Percentiles rank a stretch among this genome's conserved stretches.
These are phyloP conservation scores for Porites australiensis DNA, from an alignment of 64 coral and sea anemone genomes.

Conservation along the genomic window DNA sequence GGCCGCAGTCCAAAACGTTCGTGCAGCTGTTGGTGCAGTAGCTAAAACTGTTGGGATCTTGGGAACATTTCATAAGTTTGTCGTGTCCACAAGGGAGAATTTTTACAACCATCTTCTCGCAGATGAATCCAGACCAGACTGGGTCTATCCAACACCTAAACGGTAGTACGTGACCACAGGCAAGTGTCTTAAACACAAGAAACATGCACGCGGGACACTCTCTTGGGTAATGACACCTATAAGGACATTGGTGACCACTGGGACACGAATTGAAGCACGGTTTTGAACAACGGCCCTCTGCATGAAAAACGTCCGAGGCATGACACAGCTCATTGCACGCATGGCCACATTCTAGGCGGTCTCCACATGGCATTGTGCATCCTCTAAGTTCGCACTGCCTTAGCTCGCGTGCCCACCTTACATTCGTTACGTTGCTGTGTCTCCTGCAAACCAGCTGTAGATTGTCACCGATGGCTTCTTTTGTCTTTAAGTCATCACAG, in stretches of 20 bases:
- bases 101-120: conserved; percentile 9
- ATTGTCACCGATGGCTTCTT: conserved; percentile 40
- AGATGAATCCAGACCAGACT: background rate
- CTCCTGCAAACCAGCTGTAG: conserved; percentile 57
- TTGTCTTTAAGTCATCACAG: conserved; percentile 55
- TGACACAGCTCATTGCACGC: conserved; percentile 12
- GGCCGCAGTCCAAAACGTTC: conserved; percentile 35
- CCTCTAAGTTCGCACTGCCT: conserved; percentile 41
- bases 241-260: background rate
- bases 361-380: conserved; percentile 22
- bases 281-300: conserved; percentile 4
- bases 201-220: background rate
- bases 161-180: conserved; percentile 6
- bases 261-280: background rate
- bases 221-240: conserved; percentile 12
- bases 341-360: conserved; percentile 48
- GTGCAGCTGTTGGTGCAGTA: conserved; percentile 27
- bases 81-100: conserved; percentile 44
- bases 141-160: conserved; percentile 6
- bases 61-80: conserved; percentile 17
- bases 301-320: conserved; percentile 13
- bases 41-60: background rate
- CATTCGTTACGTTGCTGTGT: conserved; percentile 42
- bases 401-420: conserved; percentile 38
- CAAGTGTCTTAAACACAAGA: background rate